A percentile compares a stretch with the other conserved stretches of the same genome.
Evolutionary conservation across 2,797 vertebrate species (phyloP).

Genomic region (Oreonectes daqikongensis): DNA sequence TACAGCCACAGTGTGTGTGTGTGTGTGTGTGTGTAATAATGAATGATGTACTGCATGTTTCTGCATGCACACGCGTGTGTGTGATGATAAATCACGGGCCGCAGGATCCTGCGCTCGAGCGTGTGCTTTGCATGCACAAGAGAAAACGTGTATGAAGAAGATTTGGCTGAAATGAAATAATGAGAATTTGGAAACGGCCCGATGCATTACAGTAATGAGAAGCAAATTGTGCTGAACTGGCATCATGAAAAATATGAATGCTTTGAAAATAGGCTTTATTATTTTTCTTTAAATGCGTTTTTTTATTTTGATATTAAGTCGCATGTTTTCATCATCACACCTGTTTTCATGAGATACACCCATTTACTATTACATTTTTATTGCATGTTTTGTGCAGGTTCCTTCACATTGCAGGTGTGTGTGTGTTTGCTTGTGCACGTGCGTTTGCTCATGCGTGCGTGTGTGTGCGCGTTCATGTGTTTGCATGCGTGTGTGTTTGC

Average conservation of each 20-base stretch:
- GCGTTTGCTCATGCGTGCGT: neutral
- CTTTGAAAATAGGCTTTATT: no score
- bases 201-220: neutral
- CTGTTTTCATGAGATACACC: no score
- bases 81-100: neutral
- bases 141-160: constrained; percentile 3
- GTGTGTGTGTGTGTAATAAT: constrained; percentile 45
- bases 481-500: neutral
- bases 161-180: neutral
- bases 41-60: constrained; percentile 29
- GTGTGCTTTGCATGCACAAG: neutral
- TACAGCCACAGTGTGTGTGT: constrained; percentile 40
- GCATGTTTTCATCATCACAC: no score
- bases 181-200: constrained; percentile 12
- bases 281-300: no score
- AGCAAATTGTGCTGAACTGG: no score
- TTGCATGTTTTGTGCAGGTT: no score
- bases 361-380: no score
- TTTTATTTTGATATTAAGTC: no score
- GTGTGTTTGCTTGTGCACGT: neutral
- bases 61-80: neutral
- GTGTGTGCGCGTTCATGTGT: neutral
- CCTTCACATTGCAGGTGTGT: no score
- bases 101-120: neutral
- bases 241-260: neutral